Percentiles rank a stretch among this genome's conserved stretches.
Evolutionary conservation across 2,797 vertebrate species (phyloP).

Genomic region (Hydrophis major): DNA sequence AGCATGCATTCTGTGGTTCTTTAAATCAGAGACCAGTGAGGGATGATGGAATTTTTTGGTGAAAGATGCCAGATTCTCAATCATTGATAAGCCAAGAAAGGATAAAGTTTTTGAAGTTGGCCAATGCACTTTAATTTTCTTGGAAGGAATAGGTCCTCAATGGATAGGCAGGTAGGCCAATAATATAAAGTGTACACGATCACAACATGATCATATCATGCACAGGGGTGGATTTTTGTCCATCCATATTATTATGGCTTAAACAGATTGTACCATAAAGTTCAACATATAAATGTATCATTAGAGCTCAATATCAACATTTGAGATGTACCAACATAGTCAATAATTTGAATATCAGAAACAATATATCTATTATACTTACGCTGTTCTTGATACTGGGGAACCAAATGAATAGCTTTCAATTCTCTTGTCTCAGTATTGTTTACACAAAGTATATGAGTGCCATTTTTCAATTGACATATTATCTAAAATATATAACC

Average conservation of each 20-base stretch:
- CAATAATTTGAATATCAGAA: background rate
- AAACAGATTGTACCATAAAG: background rate
- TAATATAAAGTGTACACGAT: background rate
- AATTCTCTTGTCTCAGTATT: slow-evolving; percentile 45
- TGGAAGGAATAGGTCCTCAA: background rate
- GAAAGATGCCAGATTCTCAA: background rate
- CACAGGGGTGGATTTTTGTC: background rate
- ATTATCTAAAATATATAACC: slow-evolving; percentile 50
- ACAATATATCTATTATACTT: slow-evolving; percentile 54
- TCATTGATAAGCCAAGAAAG: background rate
- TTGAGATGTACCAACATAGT: background rate
- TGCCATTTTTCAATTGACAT: slow-evolving; percentile 51
- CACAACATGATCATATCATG: background rate
- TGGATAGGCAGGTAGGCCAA: background rate
- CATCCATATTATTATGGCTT: background rate
- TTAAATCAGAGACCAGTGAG: background rate
- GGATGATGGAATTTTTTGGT: background rate
- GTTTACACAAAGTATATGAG: slow-evolving; percentile 57
- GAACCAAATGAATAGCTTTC: slow-evolving; percentile 50
- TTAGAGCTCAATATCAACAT: background rate
- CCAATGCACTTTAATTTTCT: background rate
- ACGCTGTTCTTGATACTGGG: slow-evolving; percentile 46
- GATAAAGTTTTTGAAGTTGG: background rate
- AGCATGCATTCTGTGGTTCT: background rate
- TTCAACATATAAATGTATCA: background rate